phyloP scores from a whole-genome alignment of 2,797 vertebrate genomes.

The Protosalanx chinensis region DNA sequence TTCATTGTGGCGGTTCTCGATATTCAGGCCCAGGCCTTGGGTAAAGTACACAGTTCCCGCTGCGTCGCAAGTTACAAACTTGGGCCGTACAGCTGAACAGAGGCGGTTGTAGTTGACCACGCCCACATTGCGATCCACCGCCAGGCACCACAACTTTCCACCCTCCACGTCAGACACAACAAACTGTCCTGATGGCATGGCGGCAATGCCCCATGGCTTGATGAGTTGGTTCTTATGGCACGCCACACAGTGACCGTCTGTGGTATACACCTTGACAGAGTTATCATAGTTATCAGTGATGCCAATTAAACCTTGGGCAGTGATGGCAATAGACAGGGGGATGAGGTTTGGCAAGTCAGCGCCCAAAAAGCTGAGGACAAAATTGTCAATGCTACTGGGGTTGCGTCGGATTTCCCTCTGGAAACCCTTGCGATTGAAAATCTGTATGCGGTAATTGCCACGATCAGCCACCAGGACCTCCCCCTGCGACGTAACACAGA shows the following conservation, averaged over 20 bases:
- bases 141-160: slow-evolving; percentile 94
- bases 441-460: slow-evolving; percentile 92
- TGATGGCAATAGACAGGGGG: slow-evolving; percentile 92
- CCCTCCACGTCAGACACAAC: slow-evolving; percentile 96
- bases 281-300: slow-evolving; percentile 96
- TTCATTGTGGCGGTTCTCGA: slow-evolving; percentile 91
- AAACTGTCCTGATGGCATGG: slow-evolving; percentile 91
- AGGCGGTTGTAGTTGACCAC: slow-evolving; percentile 92
- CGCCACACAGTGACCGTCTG: slow-evolving; percentile 91
- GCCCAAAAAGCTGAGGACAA: slow-evolving; percentile 93
- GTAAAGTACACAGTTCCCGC: slow-evolving; percentile 95
- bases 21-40: slow-evolving; percentile 90
- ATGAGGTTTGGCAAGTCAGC: slow-evolving; percentile 92
- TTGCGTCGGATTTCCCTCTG: slow-evolving; percentile 92
- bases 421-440: slow-evolving; percentile 95
- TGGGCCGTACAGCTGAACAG: slow-evolving; percentile 92
- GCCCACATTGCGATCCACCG: slow-evolving; percentile 86
- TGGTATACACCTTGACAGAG: slow-evolving; percentile 94
- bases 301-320: slow-evolving; percentile 89
- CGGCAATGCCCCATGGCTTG: slow-evolving; percentile 95
- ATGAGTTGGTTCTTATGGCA: slow-evolving; percentile 95
- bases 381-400: slow-evolving; percentile 92
- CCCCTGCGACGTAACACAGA: slow-evolving; percentile 85
- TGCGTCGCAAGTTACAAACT: slow-evolving; percentile 92
- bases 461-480: slow-evolving; percentile 96